Evolutionary conservation across 2,888 invertebrate genomes (phyloP).

Genomic region (Aethes cnicana): DNA sequence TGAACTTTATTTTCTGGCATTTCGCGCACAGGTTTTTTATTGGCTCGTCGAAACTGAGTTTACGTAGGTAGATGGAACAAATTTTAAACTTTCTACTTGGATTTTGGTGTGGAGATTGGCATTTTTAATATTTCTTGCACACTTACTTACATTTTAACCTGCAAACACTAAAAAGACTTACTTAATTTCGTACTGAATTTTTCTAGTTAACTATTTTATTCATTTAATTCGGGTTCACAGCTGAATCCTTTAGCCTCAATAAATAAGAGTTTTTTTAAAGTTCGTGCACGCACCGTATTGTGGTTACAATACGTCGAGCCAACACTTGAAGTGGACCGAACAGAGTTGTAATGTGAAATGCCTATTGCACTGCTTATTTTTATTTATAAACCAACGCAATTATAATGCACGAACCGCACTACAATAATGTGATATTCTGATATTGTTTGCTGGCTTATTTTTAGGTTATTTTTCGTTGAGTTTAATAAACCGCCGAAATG

Average conservation of each 20-base stretch:
- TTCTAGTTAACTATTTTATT: slow-evolving; percentile 29
- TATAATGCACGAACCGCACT: slow-evolving; percentile 71
- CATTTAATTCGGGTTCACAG: slow-evolving; percentile 14
- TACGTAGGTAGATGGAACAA: slow-evolving; percentile 45
- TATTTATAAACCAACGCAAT: slow-evolving; percentile 65
- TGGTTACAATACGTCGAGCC: slow-evolving; percentile 7
- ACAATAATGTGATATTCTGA: slow-evolving; percentile 58
- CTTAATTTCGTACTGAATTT: slow-evolving; percentile 49
- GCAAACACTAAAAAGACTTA: slow-evolving; percentile 44
- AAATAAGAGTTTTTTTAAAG: background rate
- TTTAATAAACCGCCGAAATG: slow-evolving; percentile 21
- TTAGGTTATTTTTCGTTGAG: slow-evolving; percentile 44
- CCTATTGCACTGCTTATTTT: slow-evolving; percentile 78
- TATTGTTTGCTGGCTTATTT: slow-evolving; percentile 72
- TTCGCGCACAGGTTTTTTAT: slow-evolving; percentile 48
- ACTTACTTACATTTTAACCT: slow-evolving; percentile 45
- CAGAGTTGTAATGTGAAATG: slow-evolving; percentile 46
- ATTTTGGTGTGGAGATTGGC: slow-evolving; percentile 49
- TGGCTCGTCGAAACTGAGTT: slow-evolving; percentile 44
- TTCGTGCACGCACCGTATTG: slow-evolving; percentile 10
- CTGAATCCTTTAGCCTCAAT: slow-evolving; percentile 7
- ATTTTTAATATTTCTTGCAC: slow-evolving; percentile 42
- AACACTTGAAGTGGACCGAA: slow-evolving; percentile 19
- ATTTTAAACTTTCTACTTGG: slow-evolving; percentile 38
- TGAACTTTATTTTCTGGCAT: slow-evolving; percentile 50